These are phyloP conservation scores for Zosterops pallidus DNA, from an alignment of 2,113 vertebrate species.

Conservation along the genomic window DNA sequence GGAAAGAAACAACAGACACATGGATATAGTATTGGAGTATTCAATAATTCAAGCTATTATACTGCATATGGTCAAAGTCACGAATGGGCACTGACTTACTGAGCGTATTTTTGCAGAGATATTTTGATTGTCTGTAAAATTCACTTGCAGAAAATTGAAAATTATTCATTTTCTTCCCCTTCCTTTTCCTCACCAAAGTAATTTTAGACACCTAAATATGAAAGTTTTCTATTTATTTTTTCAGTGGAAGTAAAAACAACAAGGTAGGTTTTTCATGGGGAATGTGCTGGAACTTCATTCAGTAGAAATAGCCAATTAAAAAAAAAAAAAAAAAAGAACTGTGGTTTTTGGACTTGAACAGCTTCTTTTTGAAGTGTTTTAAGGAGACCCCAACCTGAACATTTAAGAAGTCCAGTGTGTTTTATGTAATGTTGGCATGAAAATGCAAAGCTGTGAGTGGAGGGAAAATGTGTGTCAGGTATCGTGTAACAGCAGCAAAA, in stretches of 20 bases:
- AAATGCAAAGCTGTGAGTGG: conserved; percentile 3
- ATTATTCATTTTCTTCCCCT: background rate
- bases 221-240: background rate
- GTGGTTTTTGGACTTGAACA: background rate
- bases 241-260: conserved; percentile 3
- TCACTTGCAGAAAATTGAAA: background rate
- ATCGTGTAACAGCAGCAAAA: conserved; percentile 34
- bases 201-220: background rate
- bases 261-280: background rate
- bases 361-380: background rate
- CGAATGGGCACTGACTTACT: background rate
- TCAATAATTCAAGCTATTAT: background rate
- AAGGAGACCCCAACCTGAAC: background rate
- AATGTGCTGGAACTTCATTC: conserved; percentile 3
- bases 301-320: background rate
- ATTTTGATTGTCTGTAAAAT: background rate
- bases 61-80: background rate
- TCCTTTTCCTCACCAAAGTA: background rate
- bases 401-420: background rate
- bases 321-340: background rate
- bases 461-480: conserved; percentile 5
- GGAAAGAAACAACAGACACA: background rate
- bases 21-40: background rate
- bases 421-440: conserved; percentile 43
- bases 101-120: background rate